Conservation (phyloP, 2,113 vertebrate genomes). For the Siphamia tubifer region DNA sequence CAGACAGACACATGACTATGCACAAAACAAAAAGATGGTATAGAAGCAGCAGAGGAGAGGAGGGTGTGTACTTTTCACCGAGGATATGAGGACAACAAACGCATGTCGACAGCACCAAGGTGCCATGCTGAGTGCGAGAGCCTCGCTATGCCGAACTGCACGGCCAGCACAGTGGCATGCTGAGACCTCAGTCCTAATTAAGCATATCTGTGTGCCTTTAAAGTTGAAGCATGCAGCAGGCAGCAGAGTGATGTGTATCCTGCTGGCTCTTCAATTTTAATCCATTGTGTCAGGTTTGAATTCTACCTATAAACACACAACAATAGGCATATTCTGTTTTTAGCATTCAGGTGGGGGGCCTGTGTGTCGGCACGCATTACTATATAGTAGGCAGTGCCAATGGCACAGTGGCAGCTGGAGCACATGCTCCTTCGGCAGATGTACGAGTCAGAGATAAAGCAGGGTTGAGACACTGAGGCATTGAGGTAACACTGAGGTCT, state of each 20-base stretch:
- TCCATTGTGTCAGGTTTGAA: constrained; percentile 60
- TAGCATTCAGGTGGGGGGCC: constrained; percentile 66
- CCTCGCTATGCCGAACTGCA: constrained; percentile 40
- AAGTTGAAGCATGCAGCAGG: constrained; percentile 35
- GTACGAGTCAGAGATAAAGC: constrained; percentile 12
- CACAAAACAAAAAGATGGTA: not conserved
- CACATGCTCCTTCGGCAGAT: constrained; percentile 28
- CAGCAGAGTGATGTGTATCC: constrained; percentile 52
- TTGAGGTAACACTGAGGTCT: not conserved
- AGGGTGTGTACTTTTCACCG: constrained; percentile 3
- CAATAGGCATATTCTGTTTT: constrained; percentile 62
- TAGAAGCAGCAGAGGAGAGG: not conserved
- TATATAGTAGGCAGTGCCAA: constrained; percentile 9
- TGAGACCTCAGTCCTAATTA: constrained; percentile 54
- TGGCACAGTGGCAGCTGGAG: constrained; percentile 52
- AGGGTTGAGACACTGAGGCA: not conserved
- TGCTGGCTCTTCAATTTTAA: constrained; percentile 59
- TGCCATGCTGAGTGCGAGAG: constrained; percentile 43
- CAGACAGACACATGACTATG: not conserved
- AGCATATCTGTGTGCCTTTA: not conserved
- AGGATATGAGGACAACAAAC: constrained; percentile 36
- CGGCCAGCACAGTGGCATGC: constrained; percentile 43
- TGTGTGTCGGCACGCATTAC: constrained; percentile 65
- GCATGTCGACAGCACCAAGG: constrained; percentile 37
- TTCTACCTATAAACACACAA: constrained; percentile 63